Evolutionary conservation across 2,113 vertebrate species (phyloP).

Genomic region (Tenrec ecaudatus): DNA sequence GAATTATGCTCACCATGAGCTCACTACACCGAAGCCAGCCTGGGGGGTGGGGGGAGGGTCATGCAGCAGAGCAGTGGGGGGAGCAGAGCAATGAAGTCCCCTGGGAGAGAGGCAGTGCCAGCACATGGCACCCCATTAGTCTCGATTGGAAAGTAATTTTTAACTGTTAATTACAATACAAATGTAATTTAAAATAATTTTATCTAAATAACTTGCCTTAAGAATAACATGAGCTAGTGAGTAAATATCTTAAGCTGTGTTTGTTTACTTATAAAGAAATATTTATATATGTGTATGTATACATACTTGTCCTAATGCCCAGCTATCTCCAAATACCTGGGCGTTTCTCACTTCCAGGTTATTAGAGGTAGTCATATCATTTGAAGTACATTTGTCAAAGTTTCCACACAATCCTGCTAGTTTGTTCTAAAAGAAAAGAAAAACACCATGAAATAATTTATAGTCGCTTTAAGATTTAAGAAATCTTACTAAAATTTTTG

Average conservation of each 20-base stretch:
- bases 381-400: constrained; percentile 98
- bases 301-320: constrained; percentile 96
- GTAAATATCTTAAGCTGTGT: background rate
- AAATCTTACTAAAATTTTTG: constrained; percentile 3
- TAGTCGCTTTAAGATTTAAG: constrained; percentile 39
- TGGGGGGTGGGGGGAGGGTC: no score
- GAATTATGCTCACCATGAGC: no score
- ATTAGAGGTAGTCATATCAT: constrained; percentile 98
- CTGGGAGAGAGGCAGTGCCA: no score
- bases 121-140: no score
- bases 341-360: constrained; percentile 98
- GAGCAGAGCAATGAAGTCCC: no score
- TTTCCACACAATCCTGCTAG: constrained; percentile 97
- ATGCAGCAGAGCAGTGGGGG: no score
- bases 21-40: no score
- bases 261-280: constrained; percentile 24
- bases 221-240: constrained; percentile 7
- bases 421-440: constrained; percentile 89
- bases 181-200: constrained; percentile 22
- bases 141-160: background rate
- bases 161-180: background rate
- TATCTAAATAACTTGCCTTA: background rate
- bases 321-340: constrained; percentile 97
- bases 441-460: background rate
- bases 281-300: background rate